Percentiles rank a stretch among this genome's conserved stretches.
phyloP scores from a whole-genome alignment of 1,140 invertebrate species.

The Drosophila sechellia region DNA sequence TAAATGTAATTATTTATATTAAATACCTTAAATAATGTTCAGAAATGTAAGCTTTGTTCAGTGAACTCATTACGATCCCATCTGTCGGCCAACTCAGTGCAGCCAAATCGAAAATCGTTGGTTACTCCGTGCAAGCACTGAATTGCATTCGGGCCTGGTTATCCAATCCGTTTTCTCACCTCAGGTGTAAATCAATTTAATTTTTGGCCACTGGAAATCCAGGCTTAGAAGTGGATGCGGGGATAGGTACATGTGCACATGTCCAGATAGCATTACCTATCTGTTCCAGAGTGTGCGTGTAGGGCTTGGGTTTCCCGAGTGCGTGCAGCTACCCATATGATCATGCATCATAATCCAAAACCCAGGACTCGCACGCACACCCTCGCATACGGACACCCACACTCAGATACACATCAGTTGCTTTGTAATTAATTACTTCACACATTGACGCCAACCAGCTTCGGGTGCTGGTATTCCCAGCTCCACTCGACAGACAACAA shows the following conservation, averaged over 20 bases:
- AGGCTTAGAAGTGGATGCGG: not conserved
- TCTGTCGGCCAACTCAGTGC: not conserved
- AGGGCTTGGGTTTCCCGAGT: slow-evolving; percentile 40
- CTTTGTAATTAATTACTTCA: slow-evolving; percentile 83
- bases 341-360: slow-evolving; percentile 82
- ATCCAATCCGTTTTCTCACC: slow-evolving; percentile 44
- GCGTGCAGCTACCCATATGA: slow-evolving; percentile 72
- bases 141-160: slow-evolving; percentile 48
- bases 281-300: slow-evolving; percentile 28
- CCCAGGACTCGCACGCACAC: slow-evolving; percentile 48
- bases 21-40: no score
- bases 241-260: slow-evolving; percentile 26
- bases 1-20: no score
- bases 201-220: slow-evolving; percentile 36
- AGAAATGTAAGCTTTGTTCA: not conserved
- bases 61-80: not conserved
- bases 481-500: slow-evolving; percentile 1
- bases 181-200: slow-evolving; percentile 75
- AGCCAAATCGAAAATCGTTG: not conserved
- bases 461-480: slow-evolving; percentile 49
- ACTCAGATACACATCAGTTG: slow-evolving; percentile 78
- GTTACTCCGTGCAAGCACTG: slow-evolving; percentile 40
- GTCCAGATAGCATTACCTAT: slow-evolving; percentile 51
- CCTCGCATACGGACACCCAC: slow-evolving; percentile 20
- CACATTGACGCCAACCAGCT: slow-evolving; percentile 75